These are phyloP conservation scores for Drosophila burlai DNA, from an alignment of 1,140 invertebrate species.

Conservation along the genomic window DNA sequence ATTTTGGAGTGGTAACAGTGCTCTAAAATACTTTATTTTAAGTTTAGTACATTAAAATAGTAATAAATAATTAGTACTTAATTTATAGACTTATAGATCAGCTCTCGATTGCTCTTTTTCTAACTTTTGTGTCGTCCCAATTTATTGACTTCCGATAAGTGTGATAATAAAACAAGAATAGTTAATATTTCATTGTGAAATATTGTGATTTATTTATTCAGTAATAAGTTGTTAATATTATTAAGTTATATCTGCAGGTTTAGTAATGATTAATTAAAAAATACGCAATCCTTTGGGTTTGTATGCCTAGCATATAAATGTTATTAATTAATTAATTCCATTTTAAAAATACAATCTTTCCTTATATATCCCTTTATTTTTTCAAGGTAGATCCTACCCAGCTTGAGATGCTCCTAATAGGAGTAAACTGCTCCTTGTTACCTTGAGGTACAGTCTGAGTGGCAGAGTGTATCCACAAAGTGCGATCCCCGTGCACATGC, in stretches of 20 bases:
- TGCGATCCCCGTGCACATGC: conserved; percentile 3
- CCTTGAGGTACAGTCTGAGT: background rate
- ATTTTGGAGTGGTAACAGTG: too few relatives aligned
- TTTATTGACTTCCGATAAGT: too few relatives aligned
- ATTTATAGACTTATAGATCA: background rate
- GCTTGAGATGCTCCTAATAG: conserved; percentile 33
- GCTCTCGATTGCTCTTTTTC: background rate
- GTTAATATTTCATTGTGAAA: background rate
- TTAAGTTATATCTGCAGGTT: background rate
- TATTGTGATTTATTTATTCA: background rate
- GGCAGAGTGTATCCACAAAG: conserved; percentile 13
- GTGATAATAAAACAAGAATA: background rate
- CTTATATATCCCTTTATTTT: too few relatives aligned
- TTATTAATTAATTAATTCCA: background rate
- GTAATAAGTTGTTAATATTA: background rate
- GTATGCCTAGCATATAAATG: background rate
- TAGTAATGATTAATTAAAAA: background rate
- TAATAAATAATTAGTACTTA: background rate
- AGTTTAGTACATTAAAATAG: too few relatives aligned
- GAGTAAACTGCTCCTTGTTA: conserved; percentile 5
- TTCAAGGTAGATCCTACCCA: conserved; percentile 7
- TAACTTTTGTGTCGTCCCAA: background rate
- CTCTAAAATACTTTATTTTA: background rate
- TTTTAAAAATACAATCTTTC: background rate
- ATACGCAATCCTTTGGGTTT: background rate